Evolutionary conservation across 2,888 invertebrate species (phyloP).

Genomic region (Schrankia costaestrigalis): DNA sequence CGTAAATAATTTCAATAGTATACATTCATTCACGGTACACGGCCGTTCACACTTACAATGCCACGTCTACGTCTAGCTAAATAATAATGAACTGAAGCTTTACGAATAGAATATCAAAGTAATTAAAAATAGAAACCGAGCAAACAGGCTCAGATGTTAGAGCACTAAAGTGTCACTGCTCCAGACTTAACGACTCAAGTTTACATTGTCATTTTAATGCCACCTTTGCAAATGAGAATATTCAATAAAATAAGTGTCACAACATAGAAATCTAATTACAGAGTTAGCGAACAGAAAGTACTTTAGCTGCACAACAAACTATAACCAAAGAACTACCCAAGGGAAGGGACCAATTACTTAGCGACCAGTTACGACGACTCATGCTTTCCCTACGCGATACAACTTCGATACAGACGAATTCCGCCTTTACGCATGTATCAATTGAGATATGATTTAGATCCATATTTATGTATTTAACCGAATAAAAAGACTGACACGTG

Average conservation of each 20-base stretch:
- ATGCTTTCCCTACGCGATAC: constrained; percentile 42
- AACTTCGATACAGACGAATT: constrained; percentile 12
- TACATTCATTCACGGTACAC: neutral
- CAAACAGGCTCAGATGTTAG: constrained; percentile 10
- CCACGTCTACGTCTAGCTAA: constrained; percentile 6
- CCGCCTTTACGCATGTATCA: no score
- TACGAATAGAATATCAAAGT: constrained; percentile 17
- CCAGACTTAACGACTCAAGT: no score
- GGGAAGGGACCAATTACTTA: constrained; percentile 69
- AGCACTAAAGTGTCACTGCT: no score
- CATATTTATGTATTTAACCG: no score
- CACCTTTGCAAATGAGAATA: constrained; percentile 8
- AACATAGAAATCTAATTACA: constrained; percentile 53
- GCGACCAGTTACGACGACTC: constrained; percentile 52
- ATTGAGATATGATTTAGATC: no score
- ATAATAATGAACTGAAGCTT: constrained; percentile 16
- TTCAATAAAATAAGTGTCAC: constrained; percentile 18
- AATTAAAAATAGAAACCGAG: constrained; percentile 19
- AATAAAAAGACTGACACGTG: no score
- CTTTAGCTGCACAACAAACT: constrained; percentile 51
- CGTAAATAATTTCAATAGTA: neutral
- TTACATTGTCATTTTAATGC: no score
- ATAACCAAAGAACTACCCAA: constrained; percentile 42
- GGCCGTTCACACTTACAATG: neutral
- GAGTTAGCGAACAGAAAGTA: constrained; percentile 48